Percentiles rank a stretch among this genome's conserved stretches.
These are phyloP conservation scores for Cassiopea andromeda DNA, from an alignment of 30 jellyfish, hydroid and myxozoan genomes.

Conservation along the genomic window DNA sequence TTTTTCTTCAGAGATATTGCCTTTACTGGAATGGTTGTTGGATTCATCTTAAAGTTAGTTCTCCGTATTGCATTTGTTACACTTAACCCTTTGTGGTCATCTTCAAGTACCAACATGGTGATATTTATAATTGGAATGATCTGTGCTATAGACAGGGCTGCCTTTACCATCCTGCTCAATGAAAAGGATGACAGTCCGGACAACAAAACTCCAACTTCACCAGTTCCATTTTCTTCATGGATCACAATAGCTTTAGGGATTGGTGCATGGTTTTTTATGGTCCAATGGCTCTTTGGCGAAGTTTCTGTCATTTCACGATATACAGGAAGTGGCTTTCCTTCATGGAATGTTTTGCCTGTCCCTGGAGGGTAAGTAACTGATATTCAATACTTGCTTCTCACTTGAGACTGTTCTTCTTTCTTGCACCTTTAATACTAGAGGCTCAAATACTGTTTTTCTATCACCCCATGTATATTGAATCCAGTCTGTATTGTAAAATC, in stretches of 20 bases:
- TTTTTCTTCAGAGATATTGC: slow-evolving; percentile 43
- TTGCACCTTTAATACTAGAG: neutral
- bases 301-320: slow-evolving; percentile 67
- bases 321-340: slow-evolving; percentile 43
- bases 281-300: slow-evolving; percentile 71
- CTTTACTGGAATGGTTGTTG: slow-evolving; percentile 52
- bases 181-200: neutral
- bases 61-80: slow-evolving; percentile 63
- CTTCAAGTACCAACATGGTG: slow-evolving; percentile 21
- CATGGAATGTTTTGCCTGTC: slow-evolving; percentile 26
- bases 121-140: slow-evolving; percentile 29
- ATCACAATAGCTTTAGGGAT: slow-evolving; percentile 39
- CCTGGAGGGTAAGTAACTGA: slow-evolving; percentile 64
- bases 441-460: too few relatives aligned
- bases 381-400: neutral
- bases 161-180: neutral
- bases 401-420: neutral
- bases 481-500: too few relatives aligned
- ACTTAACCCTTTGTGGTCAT: slow-evolving; percentile 63
- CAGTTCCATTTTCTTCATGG: slow-evolving; percentile 34
- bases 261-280: slow-evolving; percentile 74
- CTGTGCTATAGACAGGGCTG: slow-evolving; percentile 39
- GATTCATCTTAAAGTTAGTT: slow-evolving; percentile 44
- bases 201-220: neutral
- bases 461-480: too few relatives aligned